These are phyloP conservation scores for Eucriotettix oculatus DNA, from an alignment of 2,888 invertebrate species.

Conservation along the genomic window DNA sequence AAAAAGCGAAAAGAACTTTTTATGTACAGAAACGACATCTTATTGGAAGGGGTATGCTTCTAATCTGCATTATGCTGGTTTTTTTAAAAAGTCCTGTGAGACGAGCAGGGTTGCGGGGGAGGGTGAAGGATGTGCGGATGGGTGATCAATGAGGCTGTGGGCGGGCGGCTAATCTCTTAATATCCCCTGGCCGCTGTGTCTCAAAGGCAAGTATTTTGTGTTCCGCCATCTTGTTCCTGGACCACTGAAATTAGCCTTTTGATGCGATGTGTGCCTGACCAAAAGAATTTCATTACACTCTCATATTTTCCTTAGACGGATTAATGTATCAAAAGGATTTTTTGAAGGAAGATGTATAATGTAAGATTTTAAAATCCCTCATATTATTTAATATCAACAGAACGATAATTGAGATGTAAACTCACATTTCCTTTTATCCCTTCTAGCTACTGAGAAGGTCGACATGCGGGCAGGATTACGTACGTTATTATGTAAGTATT, in stretches of 20 bases:
- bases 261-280: not conserved
- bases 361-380: too few species aligned
- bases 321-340: too few species aligned
- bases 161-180: not conserved
- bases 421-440: too few species aligned
- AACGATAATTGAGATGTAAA: too few species aligned
- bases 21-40: not conserved
- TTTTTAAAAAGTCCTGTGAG: not conserved
- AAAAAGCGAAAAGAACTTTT: not conserved
- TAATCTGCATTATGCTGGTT: not conserved
- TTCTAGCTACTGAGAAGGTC: too few species aligned
- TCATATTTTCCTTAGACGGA: not conserved
- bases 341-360: too few species aligned
- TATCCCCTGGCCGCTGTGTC: not conserved
- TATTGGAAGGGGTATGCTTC: not conserved
- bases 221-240: not conserved
- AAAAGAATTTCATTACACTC: not conserved
- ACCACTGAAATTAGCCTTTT: too few species aligned
- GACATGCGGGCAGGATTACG: too few species aligned
- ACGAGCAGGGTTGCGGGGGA: not conserved
- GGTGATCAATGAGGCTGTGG: not conserved
- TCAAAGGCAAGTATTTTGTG: not conserved
- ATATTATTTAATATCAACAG: too few species aligned
- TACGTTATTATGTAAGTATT: too few species aligned
- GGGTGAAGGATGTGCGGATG: not conserved